These are phyloP conservation scores for Rhamnusium bicolor DNA, from an alignment of 2,888 invertebrate genomes.

Conservation along the genomic window DNA sequence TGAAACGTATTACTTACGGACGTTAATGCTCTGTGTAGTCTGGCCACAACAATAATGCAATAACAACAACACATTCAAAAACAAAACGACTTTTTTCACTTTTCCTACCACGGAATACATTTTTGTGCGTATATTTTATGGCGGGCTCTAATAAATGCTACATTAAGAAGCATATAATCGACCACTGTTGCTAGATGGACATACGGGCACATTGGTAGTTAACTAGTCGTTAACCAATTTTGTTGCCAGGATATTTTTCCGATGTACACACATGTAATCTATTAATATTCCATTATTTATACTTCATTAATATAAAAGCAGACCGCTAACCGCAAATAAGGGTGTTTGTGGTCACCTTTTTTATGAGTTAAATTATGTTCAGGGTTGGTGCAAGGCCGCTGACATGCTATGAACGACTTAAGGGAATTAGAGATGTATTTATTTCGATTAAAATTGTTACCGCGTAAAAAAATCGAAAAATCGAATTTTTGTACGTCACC, in stretches of 20 bases:
- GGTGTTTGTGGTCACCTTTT: neutral
- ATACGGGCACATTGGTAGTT: neutral
- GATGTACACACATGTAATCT: slow-evolving; percentile 29
- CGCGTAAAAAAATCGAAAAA: no score
- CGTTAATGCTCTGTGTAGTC: slow-evolving; percentile 82
- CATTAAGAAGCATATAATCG: neutral
- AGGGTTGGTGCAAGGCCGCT: neutral
- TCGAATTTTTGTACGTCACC: no score
- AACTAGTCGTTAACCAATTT: neutral
- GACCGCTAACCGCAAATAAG: slow-evolving; percentile 15
- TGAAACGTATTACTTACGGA: slow-evolving; percentile 75
- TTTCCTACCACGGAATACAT: neutral
- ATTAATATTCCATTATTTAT: slow-evolving; percentile 29
- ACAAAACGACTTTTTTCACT: neutral
- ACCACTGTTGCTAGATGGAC: neutral
- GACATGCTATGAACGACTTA: no score
- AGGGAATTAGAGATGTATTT: no score
- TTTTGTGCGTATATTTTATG: slow-evolving; percentile 7
- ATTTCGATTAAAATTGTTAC: no score
- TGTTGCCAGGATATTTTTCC: slow-evolving; percentile 26
- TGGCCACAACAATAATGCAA: slow-evolving; percentile 65
- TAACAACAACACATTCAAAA: neutral
- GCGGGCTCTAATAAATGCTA: neutral
- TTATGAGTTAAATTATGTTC: neutral
- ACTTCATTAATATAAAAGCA: slow-evolving; percentile 11